These are phyloP conservation scores for Hyaena hyaena DNA, from an alignment of 2,113 vertebrate genomes.

Conservation along the genomic window DNA sequence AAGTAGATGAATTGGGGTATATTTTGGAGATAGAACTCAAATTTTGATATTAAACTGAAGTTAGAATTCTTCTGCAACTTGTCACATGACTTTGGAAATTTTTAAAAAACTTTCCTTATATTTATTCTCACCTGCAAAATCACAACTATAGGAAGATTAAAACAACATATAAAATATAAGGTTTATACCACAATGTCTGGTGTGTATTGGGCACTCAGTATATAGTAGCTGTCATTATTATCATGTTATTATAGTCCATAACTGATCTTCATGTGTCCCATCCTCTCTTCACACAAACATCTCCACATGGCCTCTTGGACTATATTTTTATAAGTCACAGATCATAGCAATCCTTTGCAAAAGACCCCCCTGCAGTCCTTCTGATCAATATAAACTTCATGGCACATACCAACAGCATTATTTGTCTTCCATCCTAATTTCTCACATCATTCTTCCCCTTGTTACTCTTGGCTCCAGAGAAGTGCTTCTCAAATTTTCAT, in stretches of 20 bases:
- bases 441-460: background rate
- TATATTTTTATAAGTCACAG: background rate
- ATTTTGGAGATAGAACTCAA: background rate
- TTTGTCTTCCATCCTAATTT: background rate
- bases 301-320: background rate
- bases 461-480: background rate
- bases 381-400: background rate
- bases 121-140: background rate
- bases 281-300: background rate
- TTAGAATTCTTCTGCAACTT: background rate
- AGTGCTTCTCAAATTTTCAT: background rate
- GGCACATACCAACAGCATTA: background rate
- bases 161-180: background rate
- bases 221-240: background rate
- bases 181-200: background rate
- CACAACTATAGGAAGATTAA: background rate
- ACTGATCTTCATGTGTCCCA: background rate
- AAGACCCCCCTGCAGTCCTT: background rate
- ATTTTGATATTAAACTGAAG: background rate
- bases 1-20: background rate
- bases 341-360: background rate
- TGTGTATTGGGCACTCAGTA: background rate
- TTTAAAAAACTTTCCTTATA: background rate
- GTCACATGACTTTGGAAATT: background rate
- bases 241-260: too few species aligned